Base-by-base conservation (phyloP, 2,888 invertebrate genomes). In the Machimus rusticus region DNA sequence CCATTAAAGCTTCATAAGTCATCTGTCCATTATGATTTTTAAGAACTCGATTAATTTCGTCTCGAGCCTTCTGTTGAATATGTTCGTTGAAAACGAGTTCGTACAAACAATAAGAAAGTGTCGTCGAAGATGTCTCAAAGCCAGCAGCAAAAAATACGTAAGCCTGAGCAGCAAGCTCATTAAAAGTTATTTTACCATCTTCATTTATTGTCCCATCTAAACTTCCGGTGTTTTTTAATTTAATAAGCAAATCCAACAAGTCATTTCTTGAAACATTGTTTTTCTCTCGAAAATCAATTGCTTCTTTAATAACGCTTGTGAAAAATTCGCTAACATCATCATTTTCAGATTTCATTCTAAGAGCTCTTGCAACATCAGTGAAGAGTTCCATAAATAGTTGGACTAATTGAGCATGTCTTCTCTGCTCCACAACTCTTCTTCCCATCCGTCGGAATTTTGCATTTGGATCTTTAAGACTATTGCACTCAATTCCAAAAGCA, bases 111-210 rank as follows among this genome's bases (percentile, higher is more conserved):
- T 93, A 93, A 43, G 92, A 91, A 88, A 93, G 90, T 0, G 92
- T 92, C 1, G 92, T 91, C 4, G 91, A 90, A 3, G 93, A 93
- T 0, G 94, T 93, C 90, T 94, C 94, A 87, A 92, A 93, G 6
- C 94, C 94, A 85, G 93, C 94, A 0, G 90, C 88, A 88, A 93
- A 93, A 88, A 95, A 94, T 9, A 93, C 90, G 23, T 93, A 91
- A 46, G 94, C 93, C 86, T 94, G 94, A 0, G 94, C 92, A 0
- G 93, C 91, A 1, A 94, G 89, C 37, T 94, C 89, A 3, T 93
- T 91, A 12, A 93, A 91, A 0, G 92, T 77, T 1, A 87, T 43
- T 9, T 34, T 16, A 0, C 87, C 88, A 4, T 89, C 90, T n/a
- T 88, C 90, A 74, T 28, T 55, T 16, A 66, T 39, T 5, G 37